phyloP scores from a whole-genome alignment of 2,113 vertebrate genomes.

The Alectura lathami region DNA sequence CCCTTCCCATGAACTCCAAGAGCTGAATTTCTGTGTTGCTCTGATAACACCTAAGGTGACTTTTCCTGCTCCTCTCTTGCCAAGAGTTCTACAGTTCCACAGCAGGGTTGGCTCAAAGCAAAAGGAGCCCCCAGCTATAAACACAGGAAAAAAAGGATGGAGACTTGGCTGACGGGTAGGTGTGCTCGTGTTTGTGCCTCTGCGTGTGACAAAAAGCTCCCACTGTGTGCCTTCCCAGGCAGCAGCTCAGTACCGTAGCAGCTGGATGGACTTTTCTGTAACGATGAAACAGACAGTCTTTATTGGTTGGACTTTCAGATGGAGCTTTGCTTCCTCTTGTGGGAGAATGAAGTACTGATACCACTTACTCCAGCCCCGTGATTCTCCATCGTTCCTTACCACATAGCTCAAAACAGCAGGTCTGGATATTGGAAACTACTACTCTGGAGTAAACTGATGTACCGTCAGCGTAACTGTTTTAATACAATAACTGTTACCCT shows the following conservation, averaged over 20 bases:
- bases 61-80: not conserved
- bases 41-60: not conserved
- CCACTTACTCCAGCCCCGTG: too few relatives aligned
- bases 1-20: not conserved
- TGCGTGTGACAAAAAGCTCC: not conserved
- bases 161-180: accelerated
- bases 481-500: not conserved
- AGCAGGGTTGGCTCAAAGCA: not conserved
- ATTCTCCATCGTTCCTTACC: not conserved
- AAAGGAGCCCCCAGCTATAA: not conserved
- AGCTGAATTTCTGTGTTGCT: not conserved
- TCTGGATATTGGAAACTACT: not conserved
- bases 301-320: not conserved
- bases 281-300: not conserved
- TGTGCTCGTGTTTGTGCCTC: too few relatives aligned
- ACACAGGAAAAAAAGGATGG: not conserved
- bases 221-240: not conserved
- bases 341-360: not conserved
- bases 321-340: not conserved
- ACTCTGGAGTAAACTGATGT: not conserved
- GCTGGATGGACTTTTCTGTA: not conserved
- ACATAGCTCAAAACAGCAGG: not conserved
- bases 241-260: not conserved
- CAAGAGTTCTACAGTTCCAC: not conserved
- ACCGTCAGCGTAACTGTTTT: not conserved